These are phyloP conservation scores for Phortica magna DNA, from an alignment of 2,888 invertebrate species.

Conservation along the genomic window DNA sequence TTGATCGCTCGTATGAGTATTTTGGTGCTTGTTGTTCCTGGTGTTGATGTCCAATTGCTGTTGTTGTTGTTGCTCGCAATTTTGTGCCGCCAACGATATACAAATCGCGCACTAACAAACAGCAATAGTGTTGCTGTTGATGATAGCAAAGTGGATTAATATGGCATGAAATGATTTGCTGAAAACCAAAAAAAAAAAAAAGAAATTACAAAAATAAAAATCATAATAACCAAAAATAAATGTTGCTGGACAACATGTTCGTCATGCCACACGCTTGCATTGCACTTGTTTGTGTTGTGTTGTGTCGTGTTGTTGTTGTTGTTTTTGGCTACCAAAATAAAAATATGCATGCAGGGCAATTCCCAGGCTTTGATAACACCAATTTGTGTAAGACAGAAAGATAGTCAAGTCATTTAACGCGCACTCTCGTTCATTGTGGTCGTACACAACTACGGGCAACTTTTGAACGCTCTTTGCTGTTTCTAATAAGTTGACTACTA, in stretches of 20 bases:
- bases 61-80: slow-evolving; percentile 1
- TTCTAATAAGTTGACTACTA: no score
- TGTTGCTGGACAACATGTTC: slow-evolving; percentile 3
- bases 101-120: no score
- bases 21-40: slow-evolving; percentile 19
- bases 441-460: no score
- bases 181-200: slow-evolving; percentile 45
- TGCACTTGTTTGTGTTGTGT: background rate
- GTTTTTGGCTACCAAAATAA: background rate
- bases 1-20: background rate
- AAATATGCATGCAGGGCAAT: slow-evolving; percentile 63
- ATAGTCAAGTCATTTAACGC: background rate
- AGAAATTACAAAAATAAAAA: background rate
- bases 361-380: slow-evolving; percentile 71
- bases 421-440: no score
- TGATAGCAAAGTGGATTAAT: slow-evolving; percentile 59
- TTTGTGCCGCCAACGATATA: slow-evolving; percentile 20
- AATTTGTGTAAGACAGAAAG: slow-evolving; percentile 41
- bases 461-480: no score
- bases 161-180: slow-evolving; percentile 58
- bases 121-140: slow-evolving; percentile 29
- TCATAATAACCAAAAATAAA: background rate
- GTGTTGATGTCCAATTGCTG: slow-evolving; percentile 50
- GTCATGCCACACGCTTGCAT: background rate
- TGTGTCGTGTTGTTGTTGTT: background rate